Percentiles rank a stretch among this genome's conserved stretches.
phyloP scores from a whole-genome alignment of 1,140 invertebrate genomes.

The Megathymus violae region DNA sequence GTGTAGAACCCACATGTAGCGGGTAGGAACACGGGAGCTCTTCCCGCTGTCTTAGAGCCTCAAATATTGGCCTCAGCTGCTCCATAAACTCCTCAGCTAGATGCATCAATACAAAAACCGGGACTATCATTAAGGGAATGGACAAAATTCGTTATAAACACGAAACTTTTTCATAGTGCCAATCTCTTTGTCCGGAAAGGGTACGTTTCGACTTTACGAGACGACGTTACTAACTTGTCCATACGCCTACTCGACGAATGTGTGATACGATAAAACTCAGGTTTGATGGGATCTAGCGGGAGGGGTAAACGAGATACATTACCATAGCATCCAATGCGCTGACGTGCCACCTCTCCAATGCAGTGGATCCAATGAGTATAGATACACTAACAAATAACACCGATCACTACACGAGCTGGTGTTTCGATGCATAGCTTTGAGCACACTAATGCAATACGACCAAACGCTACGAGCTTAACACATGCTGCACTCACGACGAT shows the following conservation, averaged over 20 bases:
- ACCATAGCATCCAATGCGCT: slow-evolving; percentile 76
- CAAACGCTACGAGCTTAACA: slow-evolving; percentile 79
- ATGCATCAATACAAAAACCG: slow-evolving; percentile 81
- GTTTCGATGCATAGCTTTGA: slow-evolving; percentile 77
- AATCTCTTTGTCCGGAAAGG: slow-evolving; percentile 72
- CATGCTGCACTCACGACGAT: slow-evolving; percentile 75
- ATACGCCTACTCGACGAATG: slow-evolving; percentile 68
- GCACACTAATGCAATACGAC: slow-evolving; percentile 81
- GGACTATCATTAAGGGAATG: slow-evolving; percentile 72
- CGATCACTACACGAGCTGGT: slow-evolving; percentile 81
- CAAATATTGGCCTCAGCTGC: slow-evolving; percentile 96
- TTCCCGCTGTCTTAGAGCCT: slow-evolving; percentile 94
- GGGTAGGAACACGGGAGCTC: slow-evolving; percentile 94
- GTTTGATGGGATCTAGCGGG: slow-evolving; percentile 72
- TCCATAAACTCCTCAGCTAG: slow-evolving; percentile 96
- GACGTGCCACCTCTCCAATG: slow-evolving; percentile 82
- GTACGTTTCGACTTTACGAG: slow-evolving; percentile 52
- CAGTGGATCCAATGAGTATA: slow-evolving; percentile 74
- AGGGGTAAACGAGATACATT: slow-evolving; percentile 75
- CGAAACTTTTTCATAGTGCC: slow-evolving; percentile 75
- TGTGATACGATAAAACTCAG: slow-evolving; percentile 59
- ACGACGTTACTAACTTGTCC: slow-evolving; percentile 64
- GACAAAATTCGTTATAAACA: slow-evolving; percentile 53
- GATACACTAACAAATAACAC: slow-evolving; percentile 77
- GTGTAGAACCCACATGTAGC: slow-evolving; percentile 89